Evolutionary conservation across 1,140 invertebrate genomes (phyloP), one percentile per base, ranked within the genome.

Genomic region (Tachypleus tridentatus): DNA sequence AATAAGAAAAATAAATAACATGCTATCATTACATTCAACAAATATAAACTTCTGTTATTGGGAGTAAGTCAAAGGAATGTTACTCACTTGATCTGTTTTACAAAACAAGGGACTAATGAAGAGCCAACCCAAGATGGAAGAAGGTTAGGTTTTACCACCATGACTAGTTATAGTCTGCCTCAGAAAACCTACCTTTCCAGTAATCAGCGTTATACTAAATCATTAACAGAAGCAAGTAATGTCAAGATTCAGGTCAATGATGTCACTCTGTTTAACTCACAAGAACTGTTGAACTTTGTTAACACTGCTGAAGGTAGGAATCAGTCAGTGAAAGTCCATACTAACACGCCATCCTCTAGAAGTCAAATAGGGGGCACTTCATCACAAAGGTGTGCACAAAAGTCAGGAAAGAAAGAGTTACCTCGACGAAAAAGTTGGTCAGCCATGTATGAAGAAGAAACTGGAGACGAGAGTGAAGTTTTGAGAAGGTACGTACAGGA

Each of bases 231-330:
- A 0, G 66, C 64, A 49, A 48, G 59, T 9, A 67, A 59, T 58
- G 65, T 69, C 6, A 69, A 69, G 53, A 69, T 69, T 58, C 58
- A 58, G 4, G 65, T 69, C 9, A 69, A 69, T 62, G 68, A 69
- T 62, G 53, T 69, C 8, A 69, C 68, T 5, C 65, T 63, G 9
- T 69, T 62, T 11, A 65, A 64, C 48, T 66, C 62, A 29, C 57
- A 63, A 52, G 68, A 69, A 52, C 66, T 69, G 6, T 57, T 65
- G 7, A 57, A 64, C 51, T 9, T 61, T 9, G 49, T 53, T 58
- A 10, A 51, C 60, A 48, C 8, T 57, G 10, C 61, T 63, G 50
- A 58, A 29, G 8, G 57, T n/a, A 59, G 58, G 9, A 29, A 62
- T 57, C 5, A 52, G 56, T n/a, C 53, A 1, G 9, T 56, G 5